These are phyloP conservation scores for Muscicapa comitata DNA, from an alignment of 2,797 vertebrate genomes.

Conservation along the genomic window DNA sequence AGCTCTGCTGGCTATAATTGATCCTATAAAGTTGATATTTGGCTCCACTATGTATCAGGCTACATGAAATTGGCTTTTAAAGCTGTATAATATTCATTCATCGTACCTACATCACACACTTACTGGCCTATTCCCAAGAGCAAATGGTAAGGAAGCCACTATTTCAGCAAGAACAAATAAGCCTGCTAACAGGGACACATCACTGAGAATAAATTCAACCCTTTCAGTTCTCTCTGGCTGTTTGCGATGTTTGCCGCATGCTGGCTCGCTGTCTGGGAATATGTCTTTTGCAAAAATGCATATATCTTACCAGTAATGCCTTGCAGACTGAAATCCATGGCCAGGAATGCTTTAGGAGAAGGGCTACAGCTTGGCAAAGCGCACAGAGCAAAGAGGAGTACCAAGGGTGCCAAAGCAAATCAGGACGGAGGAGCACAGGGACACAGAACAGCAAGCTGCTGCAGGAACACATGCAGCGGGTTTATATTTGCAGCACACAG, in stretches of 20 bases:
- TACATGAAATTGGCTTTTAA: background rate
- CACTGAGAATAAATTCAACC: background rate
- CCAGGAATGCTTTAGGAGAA: slow-evolving; percentile 24
- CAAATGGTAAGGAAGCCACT: background rate
- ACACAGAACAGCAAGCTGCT: background rate
- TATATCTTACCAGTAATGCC: slow-evolving; percentile 29
- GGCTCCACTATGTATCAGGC: background rate
- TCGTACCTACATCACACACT: background rate
- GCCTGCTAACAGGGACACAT: background rate
- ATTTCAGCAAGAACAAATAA: background rate
- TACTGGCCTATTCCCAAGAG: background rate
- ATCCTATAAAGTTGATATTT: background rate
- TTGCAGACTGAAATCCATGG: slow-evolving; percentile 26
- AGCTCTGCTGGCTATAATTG: background rate
- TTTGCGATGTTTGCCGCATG: background rate
- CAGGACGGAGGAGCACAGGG: background rate
- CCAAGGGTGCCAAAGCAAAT: slow-evolving; percentile 11
- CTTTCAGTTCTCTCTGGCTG: background rate
- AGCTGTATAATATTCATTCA: background rate
- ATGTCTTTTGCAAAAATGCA: slow-evolving; percentile 1
- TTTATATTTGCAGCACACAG: background rate
- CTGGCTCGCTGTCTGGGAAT: background rate
- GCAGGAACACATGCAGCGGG: background rate
- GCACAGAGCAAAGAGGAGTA: background rate
- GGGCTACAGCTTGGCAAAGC: background rate